Percentiles rank a stretch among this genome's conserved stretches.
Evolutionary conservation across 2,888 invertebrate genomes (phyloP).

Genomic region (Dryomyza anilis): DNA sequence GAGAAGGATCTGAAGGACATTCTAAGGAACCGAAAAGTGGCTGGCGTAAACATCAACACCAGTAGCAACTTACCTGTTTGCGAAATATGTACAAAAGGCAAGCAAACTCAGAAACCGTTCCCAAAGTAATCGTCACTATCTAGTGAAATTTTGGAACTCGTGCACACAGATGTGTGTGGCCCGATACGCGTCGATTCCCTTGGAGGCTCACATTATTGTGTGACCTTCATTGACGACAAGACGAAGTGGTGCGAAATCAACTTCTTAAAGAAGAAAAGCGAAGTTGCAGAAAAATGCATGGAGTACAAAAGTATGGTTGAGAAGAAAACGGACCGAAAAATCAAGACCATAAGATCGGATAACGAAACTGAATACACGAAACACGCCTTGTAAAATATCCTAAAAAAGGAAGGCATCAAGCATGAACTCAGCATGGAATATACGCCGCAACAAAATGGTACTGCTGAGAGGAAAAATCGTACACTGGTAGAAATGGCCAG

Average conservation of each 20-base stretch:
- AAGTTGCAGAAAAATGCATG: constrained; percentile 28
- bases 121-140: background rate
- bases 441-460: constrained; percentile 38
- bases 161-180: constrained; percentile 32
- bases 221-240: constrained; percentile 27
- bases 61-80: constrained; percentile 10
- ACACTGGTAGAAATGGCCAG: constrained; percentile 42
- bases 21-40: background rate
- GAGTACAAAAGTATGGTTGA: constrained; percentile 31
- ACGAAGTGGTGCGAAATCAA: constrained; percentile 32
- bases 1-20: constrained; percentile 28
- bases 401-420: constrained; percentile 40
- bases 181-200: constrained; percentile 26
- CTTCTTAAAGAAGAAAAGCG: constrained; percentile 31
- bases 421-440: constrained; percentile 38
- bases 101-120: constrained; percentile 23
- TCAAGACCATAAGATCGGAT: constrained; percentile 42
- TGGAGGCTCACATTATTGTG: constrained; percentile 19
- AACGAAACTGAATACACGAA: constrained; percentile 42
- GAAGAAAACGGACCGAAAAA: constrained; percentile 28
- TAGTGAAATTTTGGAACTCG: constrained; percentile 19
- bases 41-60: background rate
- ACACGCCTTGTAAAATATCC: constrained; percentile 33
- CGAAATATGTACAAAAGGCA: constrained; percentile 27
- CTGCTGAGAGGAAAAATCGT: constrained; percentile 37